phyloP scores from a whole-genome alignment of 2,113 vertebrate species.

The Lipotes vexillifer region DNA sequence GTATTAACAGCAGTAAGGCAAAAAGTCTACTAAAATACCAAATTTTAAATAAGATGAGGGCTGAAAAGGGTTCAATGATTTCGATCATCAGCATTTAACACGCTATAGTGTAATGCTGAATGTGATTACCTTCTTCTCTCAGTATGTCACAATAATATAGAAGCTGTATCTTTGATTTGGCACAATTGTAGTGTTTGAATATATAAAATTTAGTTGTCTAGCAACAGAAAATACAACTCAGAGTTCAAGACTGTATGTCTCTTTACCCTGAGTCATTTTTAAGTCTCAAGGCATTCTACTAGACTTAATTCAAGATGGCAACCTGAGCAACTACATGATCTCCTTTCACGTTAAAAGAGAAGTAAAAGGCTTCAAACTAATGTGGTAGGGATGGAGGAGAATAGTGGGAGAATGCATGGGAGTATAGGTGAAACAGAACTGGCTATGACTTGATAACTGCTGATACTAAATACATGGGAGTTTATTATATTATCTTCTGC shows the following conservation, averaged over 20 bases:
- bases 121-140: neutral
- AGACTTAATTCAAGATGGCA: neutral
- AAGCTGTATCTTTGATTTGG: neutral
- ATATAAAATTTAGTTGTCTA: conserved; percentile 2
- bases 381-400: neutral
- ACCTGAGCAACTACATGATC: neutral
- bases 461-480: neutral
- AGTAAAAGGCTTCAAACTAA: conserved; percentile 27
- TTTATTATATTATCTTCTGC: neutral
- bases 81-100: neutral
- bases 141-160: neutral
- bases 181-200: conserved; percentile 6
- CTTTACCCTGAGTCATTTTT: neutral
- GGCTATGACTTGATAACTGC: neutral
- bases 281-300: neutral
- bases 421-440: neutral
- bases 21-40: conserved; percentile 18
- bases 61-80: neutral
- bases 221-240: conserved; percentile 40
- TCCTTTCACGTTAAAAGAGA: conserved; percentile 12
- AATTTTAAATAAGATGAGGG: neutral
- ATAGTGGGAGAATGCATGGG: neutral
- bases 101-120: neutral
- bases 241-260: conserved; percentile 2
- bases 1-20: neutral